These are phyloP conservation scores for Euwallacea fornicatus DNA, from an alignment of 1,140 invertebrate genomes.

Conservation along the genomic window DNA sequence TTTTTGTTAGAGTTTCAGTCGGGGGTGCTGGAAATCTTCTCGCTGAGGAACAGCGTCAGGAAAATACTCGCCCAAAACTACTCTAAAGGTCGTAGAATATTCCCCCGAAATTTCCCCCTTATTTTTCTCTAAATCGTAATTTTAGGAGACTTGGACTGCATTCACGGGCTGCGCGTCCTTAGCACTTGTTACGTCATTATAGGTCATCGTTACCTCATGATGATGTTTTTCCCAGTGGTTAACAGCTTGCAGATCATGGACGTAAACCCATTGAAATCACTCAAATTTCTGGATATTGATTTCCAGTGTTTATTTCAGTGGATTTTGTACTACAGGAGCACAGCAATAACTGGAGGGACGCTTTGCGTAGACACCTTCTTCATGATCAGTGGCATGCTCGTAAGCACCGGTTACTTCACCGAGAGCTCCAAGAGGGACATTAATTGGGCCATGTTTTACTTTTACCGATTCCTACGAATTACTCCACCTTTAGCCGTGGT, in stretches of 20 bases:
- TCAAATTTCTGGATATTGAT: neutral
- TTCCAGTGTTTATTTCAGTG: slow-evolving; percentile 41
- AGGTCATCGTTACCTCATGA: slow-evolving; percentile 43
- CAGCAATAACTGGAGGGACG: slow-evolving; percentile 45
- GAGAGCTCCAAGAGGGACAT: slow-evolving; percentile 45
- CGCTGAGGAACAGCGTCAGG: slow-evolving; percentile 10
- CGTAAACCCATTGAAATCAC: slow-evolving; percentile 32
- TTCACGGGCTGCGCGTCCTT: slow-evolving; percentile 44
- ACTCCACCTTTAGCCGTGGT: slow-evolving; percentile 41
- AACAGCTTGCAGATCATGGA: slow-evolving; percentile 45
- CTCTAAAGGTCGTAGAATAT: too few relatives aligned
- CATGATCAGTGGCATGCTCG: slow-evolving; percentile 58
- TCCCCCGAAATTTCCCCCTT: too few relatives aligned
- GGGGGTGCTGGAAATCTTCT: slow-evolving; percentile 34
- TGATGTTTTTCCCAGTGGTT: slow-evolving; percentile 44
- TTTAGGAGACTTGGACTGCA: slow-evolving; percentile 39
- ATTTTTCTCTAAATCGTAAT: neutral
- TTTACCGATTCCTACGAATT: slow-evolving; percentile 43
- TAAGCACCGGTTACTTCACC: slow-evolving; percentile 55
- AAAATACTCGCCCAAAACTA: slow-evolving; percentile 22
- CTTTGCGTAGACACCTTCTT: slow-evolving; percentile 55
- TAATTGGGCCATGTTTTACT: slow-evolving; percentile 43
- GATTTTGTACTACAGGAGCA: slow-evolving; percentile 43
- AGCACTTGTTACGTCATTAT: slow-evolving; percentile 45
- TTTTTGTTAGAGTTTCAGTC: too few relatives aligned